These are phyloP conservation scores for Doryteuthis pealeii DNA, from an alignment of 1,140 invertebrate genomes.

Conservation along the genomic window DNA sequence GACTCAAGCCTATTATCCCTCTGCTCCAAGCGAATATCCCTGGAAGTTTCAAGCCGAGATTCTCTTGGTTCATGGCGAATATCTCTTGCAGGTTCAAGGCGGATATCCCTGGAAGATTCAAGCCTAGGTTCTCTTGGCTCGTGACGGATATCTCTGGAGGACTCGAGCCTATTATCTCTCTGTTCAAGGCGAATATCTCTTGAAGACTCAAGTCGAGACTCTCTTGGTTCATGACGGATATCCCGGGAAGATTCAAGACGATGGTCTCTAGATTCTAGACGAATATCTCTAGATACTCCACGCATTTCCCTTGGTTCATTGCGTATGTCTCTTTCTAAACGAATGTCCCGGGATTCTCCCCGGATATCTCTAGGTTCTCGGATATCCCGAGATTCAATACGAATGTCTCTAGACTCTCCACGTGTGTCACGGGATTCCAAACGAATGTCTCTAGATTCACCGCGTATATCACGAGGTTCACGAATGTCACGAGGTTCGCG, in stretches of 20 bases:
- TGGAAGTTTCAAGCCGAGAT: not conserved
- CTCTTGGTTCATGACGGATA: conserved; percentile 7
- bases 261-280: not conserved
- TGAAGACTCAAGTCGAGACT: not conserved
- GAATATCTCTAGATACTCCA: conserved; percentile 6
- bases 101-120: not conserved
- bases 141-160: not conserved
- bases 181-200: not conserved
- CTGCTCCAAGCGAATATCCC: not conserved
- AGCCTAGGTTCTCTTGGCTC: not conserved
- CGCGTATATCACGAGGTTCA: not conserved
- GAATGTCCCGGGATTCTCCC: not conserved
- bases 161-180: not conserved
- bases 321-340: conserved; percentile 4
- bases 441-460: conserved; percentile 3
- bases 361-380: not conserved
- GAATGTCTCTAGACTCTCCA: conserved; percentile 1
- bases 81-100: not conserved
- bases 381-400: not conserved
- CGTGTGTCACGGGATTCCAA: not conserved
- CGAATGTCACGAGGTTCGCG: not conserved
- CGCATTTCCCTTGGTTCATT: not conserved
- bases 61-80: conserved; percentile 5
- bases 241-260: not conserved
- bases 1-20: not conserved